Base-by-base conservation (phyloP, 1,140 invertebrate genomes). In the Lucilia cuprina region DNA sequence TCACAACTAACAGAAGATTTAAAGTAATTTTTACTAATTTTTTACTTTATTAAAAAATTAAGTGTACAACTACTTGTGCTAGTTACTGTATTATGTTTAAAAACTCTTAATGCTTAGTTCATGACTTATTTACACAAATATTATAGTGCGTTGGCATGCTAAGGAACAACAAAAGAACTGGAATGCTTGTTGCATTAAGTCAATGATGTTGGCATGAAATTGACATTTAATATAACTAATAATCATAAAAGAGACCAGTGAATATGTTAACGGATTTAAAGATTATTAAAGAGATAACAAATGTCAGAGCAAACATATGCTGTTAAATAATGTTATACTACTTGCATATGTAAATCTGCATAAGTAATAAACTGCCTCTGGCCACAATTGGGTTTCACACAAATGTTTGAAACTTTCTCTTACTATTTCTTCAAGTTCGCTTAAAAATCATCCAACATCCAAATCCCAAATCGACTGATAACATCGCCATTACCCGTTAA, bases 151-250 rank as follows among this genome's bases (percentile, higher is more conserved):
- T 70, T 21, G n/a, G n/a, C 7, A 21, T 70, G 21, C 17, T n/a
- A 17, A 12, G 12, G 50, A 65, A 65, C 14, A 65, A 19, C 17
- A 65, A 13, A 7, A 47, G 75, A 35, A 14, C 19, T 30, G 25
- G 25, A 30, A 12, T 41, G 74, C 17, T 21, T 21, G 75, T 25
- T 49, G 25, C 34, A 9, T 49, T 49, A 49, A 41, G 35, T 30
- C 30, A 74, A 25, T 25, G 41, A 41, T 41, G 25, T 30, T 30
- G 10, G 10, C n/a, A 77, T 35, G 13, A 34, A 25, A 50, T 74
- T 35, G 65, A 19, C 83, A 10, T 83, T 83, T 70, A 21, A 70
- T 70, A 70, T 70, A 17, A 19, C 65, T 70, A 70, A 70, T n/a
- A 17, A 60, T n/a, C 55, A 60, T 60, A 17, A n/a, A 60, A 17